These are phyloP conservation scores for Pristionchus maxplancki DNA, from an alignment of 2,888 invertebrate genomes.

Conservation along the genomic window DNA sequence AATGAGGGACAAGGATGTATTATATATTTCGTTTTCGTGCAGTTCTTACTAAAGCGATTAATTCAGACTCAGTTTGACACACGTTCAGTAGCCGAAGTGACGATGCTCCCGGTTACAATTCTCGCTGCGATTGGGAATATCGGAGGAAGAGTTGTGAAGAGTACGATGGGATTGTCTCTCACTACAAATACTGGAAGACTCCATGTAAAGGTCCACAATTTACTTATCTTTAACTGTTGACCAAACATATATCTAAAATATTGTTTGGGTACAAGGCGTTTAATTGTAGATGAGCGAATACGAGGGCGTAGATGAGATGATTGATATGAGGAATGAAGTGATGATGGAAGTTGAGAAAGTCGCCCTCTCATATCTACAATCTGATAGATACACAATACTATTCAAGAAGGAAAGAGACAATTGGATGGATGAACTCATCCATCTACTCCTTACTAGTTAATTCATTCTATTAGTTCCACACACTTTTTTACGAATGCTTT, in stretches of 20 bases:
- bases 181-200: constrained; percentile 19
- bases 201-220: neutral
- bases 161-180: neutral
- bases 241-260: no score
- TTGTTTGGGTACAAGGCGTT: neutral
- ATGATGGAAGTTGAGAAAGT: constrained; percentile 20
- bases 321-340: constrained; percentile 29
- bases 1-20: neutral
- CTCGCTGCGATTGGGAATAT: constrained; percentile 34
- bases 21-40: no score
- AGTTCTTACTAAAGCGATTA: no score
- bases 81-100: neutral
- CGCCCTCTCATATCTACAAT: neutral
- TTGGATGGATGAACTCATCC: constrained; percentile 32
- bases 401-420: neutral
- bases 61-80: neutral
- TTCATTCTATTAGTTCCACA: neutral
- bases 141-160: constrained; percentile 21
- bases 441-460: neutral
- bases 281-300: neutral
- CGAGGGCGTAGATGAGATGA: neutral
- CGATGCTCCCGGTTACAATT: neutral
- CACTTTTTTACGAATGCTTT: neutral
- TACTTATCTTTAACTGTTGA: neutral
- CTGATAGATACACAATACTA: neutral